Percentiles rank a stretch among this genome's conserved stretches.
phyloP scores from a whole-genome alignment of 2,113 vertebrate genomes.

The Nycticryphes semicollaris region DNA sequence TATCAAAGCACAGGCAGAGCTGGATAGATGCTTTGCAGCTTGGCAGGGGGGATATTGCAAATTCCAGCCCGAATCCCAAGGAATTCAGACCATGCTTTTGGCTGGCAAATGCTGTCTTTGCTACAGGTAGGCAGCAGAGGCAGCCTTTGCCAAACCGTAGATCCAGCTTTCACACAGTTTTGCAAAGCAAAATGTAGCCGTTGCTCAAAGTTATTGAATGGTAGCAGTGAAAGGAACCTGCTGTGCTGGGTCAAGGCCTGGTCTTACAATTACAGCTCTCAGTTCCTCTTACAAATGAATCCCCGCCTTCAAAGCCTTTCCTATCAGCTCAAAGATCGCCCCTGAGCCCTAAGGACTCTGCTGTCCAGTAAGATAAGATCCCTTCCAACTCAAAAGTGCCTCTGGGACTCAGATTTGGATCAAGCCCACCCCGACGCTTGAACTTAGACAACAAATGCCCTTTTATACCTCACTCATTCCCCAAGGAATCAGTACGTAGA shows the following conservation, averaged over 20 bases:
- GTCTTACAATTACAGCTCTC: not conserved
- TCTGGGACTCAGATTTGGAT: not conserved
- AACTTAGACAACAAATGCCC: not conserved
- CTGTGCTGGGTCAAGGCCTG: not conserved
- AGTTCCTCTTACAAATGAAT: not conserved
- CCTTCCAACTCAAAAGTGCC: too few species aligned
- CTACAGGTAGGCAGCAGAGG: not conserved
- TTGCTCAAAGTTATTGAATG: not conserved
- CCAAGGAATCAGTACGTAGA: not conserved
- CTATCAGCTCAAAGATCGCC: not conserved
- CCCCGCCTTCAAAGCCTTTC: not conserved
- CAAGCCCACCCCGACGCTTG: accelerated
- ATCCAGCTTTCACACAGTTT: not conserved
- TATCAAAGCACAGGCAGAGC: not conserved
- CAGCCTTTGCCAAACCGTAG: not conserved
- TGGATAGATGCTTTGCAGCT: not conserved
- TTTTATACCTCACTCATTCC: not conserved
- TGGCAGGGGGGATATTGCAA: not conserved
- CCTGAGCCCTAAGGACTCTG: not conserved
- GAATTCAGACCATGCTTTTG: not conserved
- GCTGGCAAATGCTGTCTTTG: not conserved
- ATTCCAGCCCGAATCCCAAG: not conserved
- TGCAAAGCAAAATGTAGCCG: accelerated
- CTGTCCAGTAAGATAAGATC: too few species aligned
- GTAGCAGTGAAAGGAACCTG: not conserved